These are phyloP conservation scores for Cryptotermes secundus DNA, from an alignment of 1,140 invertebrate genomes.

Conservation along the genomic window DNA sequence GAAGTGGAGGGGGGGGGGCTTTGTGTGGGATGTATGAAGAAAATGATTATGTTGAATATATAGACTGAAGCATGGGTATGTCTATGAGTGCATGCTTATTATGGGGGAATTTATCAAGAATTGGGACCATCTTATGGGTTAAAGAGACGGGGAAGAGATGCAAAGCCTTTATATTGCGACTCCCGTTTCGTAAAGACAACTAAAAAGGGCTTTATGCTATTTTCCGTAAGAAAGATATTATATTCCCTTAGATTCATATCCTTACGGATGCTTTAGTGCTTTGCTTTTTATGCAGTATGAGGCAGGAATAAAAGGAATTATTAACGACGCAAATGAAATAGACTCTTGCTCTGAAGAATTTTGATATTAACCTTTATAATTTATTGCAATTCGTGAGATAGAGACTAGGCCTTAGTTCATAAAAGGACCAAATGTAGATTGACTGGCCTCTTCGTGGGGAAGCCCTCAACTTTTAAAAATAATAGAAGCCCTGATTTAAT, in stretches of 20 bases:
- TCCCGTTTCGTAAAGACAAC: not conserved
- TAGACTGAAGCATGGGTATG: not conserved
- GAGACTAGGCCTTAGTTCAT: not conserved
- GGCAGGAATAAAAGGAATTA: not conserved
- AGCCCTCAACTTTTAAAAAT: too few relatives aligned
- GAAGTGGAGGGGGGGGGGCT: not conserved
- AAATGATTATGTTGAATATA: not conserved
- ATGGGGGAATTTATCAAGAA: constrained; percentile 21
- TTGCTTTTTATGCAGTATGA: not conserved
- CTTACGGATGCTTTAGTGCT: not conserved
- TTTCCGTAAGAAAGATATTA: not conserved
- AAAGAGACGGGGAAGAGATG: not conserved
- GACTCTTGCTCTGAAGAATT: not conserved
- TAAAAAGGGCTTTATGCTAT: not conserved
- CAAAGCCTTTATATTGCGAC: not conserved
- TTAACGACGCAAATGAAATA: constrained; percentile 1
- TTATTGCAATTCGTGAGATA: not conserved
- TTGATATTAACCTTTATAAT: not conserved
- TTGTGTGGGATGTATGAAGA: not conserved
- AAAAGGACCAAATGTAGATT: too few relatives aligned
- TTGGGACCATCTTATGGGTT: not conserved
- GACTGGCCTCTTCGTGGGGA: too few relatives aligned
- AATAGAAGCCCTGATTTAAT: too few relatives aligned
- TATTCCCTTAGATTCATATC: not conserved
- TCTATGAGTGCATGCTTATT: constrained; percentile 10